Percentiles rank a stretch among this genome's conserved stretches.
phyloP scores from a whole-genome alignment of 2,113 vertebrate genomes.

The Phyllostomus hastatus region DNA sequence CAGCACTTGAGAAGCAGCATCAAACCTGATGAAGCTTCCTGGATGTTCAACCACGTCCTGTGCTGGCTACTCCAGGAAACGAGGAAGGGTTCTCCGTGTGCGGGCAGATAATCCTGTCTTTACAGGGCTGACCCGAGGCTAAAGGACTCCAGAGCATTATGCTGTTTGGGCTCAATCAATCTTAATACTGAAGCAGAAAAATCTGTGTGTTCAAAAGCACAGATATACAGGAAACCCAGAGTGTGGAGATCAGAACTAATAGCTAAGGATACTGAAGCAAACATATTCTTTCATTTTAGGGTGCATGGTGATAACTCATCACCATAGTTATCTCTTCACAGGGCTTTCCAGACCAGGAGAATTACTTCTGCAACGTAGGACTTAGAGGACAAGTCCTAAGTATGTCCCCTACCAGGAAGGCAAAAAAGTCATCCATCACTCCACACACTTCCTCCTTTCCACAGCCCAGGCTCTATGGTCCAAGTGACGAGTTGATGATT shows the following conservation, averaged over 20 bases:
- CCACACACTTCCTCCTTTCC: not conserved
- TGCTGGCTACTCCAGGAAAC: not conserved
- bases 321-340: not conserved
- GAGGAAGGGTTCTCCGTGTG: not conserved
- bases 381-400: conserved; percentile 8
- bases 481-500: conserved; percentile 23
- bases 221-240: not conserved
- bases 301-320: not conserved
- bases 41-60: not conserved
- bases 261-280: not conserved
- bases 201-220: not conserved
- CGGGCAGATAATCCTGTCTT: not conserved
- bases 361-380: not conserved
- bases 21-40: not conserved
- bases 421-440: not conserved
- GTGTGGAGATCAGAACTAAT: not conserved
- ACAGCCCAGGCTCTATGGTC: not conserved
- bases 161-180: not conserved
- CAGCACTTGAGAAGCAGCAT: not conserved
- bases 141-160: not conserved
- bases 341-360: not conserved
- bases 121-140: not conserved
- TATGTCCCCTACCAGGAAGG: not conserved
- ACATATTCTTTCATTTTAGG: not conserved
- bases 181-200: not conserved